Evolutionary conservation across 2,888 invertebrate genomes (phyloP).

Genomic region (Oscheius onirici): DNA sequence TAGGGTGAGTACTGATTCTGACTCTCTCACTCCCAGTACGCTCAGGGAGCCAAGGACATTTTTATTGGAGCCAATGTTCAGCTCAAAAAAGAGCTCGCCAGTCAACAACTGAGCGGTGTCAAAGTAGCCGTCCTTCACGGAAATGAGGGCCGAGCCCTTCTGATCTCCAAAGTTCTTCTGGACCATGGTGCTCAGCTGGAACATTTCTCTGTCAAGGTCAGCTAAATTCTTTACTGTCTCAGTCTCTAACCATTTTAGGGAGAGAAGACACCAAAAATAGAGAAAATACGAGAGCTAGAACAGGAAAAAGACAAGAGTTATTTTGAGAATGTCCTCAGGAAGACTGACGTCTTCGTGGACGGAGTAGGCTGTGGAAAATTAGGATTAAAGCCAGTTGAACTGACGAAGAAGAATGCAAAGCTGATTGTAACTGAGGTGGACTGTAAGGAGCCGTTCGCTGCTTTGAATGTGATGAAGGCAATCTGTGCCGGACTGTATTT

Average conservation of each 20-base stretch:
- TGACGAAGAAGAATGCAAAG: slow-evolving; percentile 27
- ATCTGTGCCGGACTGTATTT: slow-evolving; percentile 28
- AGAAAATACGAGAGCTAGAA: slow-evolving; percentile 28
- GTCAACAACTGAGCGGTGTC: slow-evolving; percentile 27
- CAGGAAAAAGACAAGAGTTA: slow-evolving; percentile 23
- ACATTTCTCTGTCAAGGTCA: slow-evolving; percentile 32
- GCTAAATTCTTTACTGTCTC: not conserved
- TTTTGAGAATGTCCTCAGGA: slow-evolving; percentile 31
- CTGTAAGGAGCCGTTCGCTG: slow-evolving; percentile 30
- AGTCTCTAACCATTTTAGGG: not conserved
- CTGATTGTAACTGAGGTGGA: slow-evolving; percentile 35
- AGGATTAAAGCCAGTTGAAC: slow-evolving; percentile 8
- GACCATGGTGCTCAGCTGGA: slow-evolving; percentile 30
- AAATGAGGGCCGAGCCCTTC: slow-evolving; percentile 16
- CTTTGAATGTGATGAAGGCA: slow-evolving; percentile 31
- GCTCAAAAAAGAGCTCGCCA: slow-evolving; percentile 5
- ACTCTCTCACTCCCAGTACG: not conserved
- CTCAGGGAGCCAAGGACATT: slow-evolving; percentile 27
- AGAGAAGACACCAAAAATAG: slow-evolving; percentile 13
- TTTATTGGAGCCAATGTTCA: slow-evolving; percentile 34
- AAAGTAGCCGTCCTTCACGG: slow-evolving; percentile 32
- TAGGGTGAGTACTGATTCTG: not conserved
- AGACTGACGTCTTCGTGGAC: slow-evolving; percentile 32
- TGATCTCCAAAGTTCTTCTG: slow-evolving; percentile 27
- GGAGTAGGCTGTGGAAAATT: slow-evolving; percentile 22